Conservation (phyloP, 2,113 vertebrate species). For the Hippocampus abdominalis region DNA sequence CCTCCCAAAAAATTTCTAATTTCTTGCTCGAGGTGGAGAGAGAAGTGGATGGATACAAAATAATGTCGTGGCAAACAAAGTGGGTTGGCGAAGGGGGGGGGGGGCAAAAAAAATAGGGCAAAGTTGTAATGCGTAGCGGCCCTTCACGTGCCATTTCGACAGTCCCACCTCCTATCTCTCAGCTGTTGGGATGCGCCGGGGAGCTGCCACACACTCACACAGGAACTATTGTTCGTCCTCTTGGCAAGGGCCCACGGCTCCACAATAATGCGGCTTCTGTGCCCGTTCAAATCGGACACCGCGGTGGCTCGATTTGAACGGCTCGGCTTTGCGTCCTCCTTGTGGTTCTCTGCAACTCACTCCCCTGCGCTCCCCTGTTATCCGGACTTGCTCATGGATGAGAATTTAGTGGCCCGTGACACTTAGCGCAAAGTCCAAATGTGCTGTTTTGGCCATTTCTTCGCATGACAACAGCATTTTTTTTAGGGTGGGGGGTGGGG, state of each 20-base stretch:
- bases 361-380: neutral
- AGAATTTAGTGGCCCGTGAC: neutral
- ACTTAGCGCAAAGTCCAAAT: neutral
- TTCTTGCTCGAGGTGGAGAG: slow-evolving; percentile 22
- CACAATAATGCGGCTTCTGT: slow-evolving; percentile 73
- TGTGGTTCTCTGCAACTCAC: slow-evolving; percentile 37
- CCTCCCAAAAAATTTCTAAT: slow-evolving; percentile 33
- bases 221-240: slow-evolving; percentile 67
- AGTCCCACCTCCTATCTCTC: slow-evolving; percentile 57
- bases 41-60: slow-evolving; percentile 17
- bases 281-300: slow-evolving; percentile 42
- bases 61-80: slow-evolving; percentile 31
- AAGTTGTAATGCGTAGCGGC: slow-evolving; percentile 22
- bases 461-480: no score
- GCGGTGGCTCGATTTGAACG: slow-evolving; percentile 41
- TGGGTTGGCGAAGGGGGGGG: slow-evolving; percentile 2
- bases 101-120: neutral
- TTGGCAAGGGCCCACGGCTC: slow-evolving; percentile 45
- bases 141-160: slow-evolving; percentile 42
- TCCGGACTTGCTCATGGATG: no score
- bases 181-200: slow-evolving; percentile 70
- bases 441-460: no score
- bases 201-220: slow-evolving; percentile 64
- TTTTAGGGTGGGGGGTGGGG: no score
- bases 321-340: slow-evolving; percentile 54